Evolutionary conservation across 2,113 vertebrate genomes (phyloP).

Genomic region (Entomyzon cyanotis): DNA sequence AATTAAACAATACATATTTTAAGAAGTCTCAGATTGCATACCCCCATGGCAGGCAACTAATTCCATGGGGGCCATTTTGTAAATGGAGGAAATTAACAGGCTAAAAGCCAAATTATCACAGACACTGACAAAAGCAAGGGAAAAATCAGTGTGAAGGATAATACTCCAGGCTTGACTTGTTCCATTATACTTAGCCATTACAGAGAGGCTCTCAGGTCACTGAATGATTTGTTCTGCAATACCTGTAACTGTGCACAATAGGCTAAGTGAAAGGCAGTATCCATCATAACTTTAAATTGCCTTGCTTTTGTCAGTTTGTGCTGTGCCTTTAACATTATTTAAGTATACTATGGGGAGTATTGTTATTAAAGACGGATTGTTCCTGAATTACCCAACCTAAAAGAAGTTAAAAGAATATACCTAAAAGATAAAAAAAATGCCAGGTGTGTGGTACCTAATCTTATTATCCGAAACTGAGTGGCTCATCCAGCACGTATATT

Average conservation of each 20-base stretch:
- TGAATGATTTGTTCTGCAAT: constrained; percentile 39
- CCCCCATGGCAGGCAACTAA: not conserved
- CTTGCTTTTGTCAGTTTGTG: constrained; percentile 35
- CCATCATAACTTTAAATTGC: constrained; percentile 39
- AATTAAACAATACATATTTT: constrained; percentile 38
- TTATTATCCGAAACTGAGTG: constrained; percentile 10
- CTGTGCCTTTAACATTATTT: constrained; percentile 8
- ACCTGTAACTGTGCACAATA: constrained; percentile 26
- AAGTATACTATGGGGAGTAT: not conserved
- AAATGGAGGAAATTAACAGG: not conserved
- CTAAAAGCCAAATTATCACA: constrained; percentile 47
- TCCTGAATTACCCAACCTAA: not conserved
- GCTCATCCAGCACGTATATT: not conserved
- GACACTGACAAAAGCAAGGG: constrained; percentile 36
- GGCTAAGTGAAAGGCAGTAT: constrained; percentile 16
- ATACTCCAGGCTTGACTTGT: constrained; percentile 42
- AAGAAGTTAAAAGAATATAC: not conserved
- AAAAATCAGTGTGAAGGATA: constrained; percentile 40
- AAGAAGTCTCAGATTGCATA: not conserved
- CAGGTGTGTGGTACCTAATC: not conserved
- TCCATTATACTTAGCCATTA: constrained; percentile 44
- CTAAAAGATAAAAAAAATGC: not conserved
- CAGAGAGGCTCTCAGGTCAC: constrained; percentile 3
- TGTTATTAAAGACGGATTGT: constrained; percentile 31
- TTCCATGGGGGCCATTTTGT: not conserved